These are phyloP conservation scores for Scrobipalpa atriplicella DNA, from an alignment of 2,888 invertebrate genomes.

Conservation along the genomic window DNA sequence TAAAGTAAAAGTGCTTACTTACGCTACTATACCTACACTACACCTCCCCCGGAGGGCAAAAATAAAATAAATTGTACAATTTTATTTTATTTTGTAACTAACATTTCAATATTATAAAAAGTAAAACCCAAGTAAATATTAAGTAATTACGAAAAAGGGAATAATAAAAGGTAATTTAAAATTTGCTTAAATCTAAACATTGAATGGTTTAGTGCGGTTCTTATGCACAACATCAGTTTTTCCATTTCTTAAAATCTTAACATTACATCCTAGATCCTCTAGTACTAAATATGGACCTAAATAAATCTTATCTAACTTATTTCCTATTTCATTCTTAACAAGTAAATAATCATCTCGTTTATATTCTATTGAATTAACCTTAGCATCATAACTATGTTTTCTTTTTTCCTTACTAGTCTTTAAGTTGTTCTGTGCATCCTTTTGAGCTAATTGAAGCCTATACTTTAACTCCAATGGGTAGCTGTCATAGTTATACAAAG, in stretches of 20 bases:
- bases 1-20: too few relatives aligned
- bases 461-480: slow-evolving; percentile 27
- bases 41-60: too few relatives aligned
- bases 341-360: slow-evolving; percentile 30
- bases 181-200: too few relatives aligned
- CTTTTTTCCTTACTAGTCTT: slow-evolving; percentile 30
- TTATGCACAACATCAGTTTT: neutral
- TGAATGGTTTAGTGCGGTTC: slow-evolving; percentile 1
- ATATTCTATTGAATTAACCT: slow-evolving; percentile 29
- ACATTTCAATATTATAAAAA: too few relatives aligned
- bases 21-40: too few relatives aligned
- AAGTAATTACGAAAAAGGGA: too few relatives aligned
- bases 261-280: slow-evolving; percentile 32
- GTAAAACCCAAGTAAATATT: too few relatives aligned
- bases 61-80: too few relatives aligned
- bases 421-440: slow-evolving; percentile 29
- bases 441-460: slow-evolving; percentile 27
- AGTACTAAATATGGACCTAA: slow-evolving; percentile 32
- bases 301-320: slow-evolving; percentile 32
- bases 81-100: too few relatives aligned
- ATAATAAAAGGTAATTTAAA: too few relatives aligned
- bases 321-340: slow-evolving; percentile 33
- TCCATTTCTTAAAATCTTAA: slow-evolving; percentile 27
- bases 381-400: slow-evolving; percentile 31
- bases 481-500: slow-evolving; percentile 30